Percentiles rank a stretch among this genome's conserved stretches.
Evolutionary conservation across 1,140 invertebrate genomes (phyloP).

Genomic region (Rhysida immarginata): DNA sequence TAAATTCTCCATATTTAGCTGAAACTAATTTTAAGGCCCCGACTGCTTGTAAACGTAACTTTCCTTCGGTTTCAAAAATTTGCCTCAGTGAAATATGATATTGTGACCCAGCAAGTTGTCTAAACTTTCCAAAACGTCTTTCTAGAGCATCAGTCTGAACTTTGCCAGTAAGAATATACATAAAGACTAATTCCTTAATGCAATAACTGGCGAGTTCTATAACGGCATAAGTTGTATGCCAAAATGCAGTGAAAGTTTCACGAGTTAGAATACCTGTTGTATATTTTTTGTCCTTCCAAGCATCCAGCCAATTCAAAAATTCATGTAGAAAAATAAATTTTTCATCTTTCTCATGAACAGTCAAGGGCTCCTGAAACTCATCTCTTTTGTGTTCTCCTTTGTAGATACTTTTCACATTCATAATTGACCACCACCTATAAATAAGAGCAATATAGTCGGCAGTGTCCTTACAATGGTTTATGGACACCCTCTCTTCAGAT

Average conservation of each 20-base stretch:
- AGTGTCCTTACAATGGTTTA: neutral
- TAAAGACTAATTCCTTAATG: neutral
- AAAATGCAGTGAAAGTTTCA: slow-evolving; percentile 9
- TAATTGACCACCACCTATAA: slow-evolving; percentile 12
- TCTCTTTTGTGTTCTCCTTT: slow-evolving; percentile 7
- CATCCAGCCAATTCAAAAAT: slow-evolving; percentile 13
- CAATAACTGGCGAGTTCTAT: slow-evolving; percentile 10
- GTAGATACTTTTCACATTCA: slow-evolving; percentile 12
- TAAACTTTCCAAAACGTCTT: slow-evolving; percentile 10
- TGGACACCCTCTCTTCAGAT: neutral
- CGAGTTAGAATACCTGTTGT: slow-evolving; percentile 1
- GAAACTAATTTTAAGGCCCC: no score
- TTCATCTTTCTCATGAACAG: slow-evolving; percentile 5
- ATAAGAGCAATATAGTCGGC: slow-evolving; percentile 12
- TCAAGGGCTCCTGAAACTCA: slow-evolving; percentile 9
- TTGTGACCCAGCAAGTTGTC: no score
- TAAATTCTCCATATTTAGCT: no score
- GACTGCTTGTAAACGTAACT: no score
- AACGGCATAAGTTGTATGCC: slow-evolving; percentile 9
- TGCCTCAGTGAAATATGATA: no score
- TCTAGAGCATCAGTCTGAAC: slow-evolving; percentile 13
- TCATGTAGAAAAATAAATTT: slow-evolving; percentile 6
- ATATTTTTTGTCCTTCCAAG: slow-evolving; percentile 3
- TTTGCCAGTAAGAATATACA: slow-evolving; percentile 12
- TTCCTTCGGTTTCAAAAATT: no score